These are phyloP conservation scores for Rhegmatorhina hoffmannsi DNA, from an alignment of 2,113 vertebrate species.

Conservation along the genomic window DNA sequence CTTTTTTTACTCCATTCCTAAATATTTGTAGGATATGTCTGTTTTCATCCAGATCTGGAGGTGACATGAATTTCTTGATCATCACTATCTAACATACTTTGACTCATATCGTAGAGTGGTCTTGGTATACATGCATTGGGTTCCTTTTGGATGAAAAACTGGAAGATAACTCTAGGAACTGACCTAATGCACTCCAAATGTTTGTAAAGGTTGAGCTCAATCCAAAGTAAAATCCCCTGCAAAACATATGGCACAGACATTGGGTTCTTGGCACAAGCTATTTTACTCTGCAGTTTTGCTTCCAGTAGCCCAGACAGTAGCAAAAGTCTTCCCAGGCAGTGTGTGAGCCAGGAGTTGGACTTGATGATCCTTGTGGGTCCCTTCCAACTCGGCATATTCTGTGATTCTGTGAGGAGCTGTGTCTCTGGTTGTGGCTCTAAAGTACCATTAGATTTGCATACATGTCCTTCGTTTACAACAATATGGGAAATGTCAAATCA, in stretches of 20 bases:
- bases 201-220: not conserved
- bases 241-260: not conserved
- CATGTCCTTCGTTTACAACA: not conserved
- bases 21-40: not conserved
- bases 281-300: not conserved
- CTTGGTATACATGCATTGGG: not conserved
- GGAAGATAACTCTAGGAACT: not conserved
- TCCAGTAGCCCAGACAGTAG: not conserved
- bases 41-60: not conserved
- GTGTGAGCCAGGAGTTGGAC: not conserved
- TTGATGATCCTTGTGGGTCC: not conserved
- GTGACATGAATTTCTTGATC: not conserved
- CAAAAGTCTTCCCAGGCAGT: not conserved
- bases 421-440: not conserved
- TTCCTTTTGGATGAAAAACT: not conserved
- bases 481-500: not conserved
- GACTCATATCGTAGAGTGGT: not conserved
- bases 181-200: not conserved
- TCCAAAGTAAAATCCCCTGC: not conserved
- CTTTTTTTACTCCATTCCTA: not conserved
- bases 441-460: not conserved
- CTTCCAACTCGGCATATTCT: not conserved
- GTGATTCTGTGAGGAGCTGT: not conserved
- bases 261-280: not conserved
- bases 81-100: not conserved